Percentiles rank a stretch among this genome's conserved stretches.
Evolutionary conservation across 1,140 invertebrate genomes (phyloP).

Genomic region (Pseudomyrmex concolor): DNA sequence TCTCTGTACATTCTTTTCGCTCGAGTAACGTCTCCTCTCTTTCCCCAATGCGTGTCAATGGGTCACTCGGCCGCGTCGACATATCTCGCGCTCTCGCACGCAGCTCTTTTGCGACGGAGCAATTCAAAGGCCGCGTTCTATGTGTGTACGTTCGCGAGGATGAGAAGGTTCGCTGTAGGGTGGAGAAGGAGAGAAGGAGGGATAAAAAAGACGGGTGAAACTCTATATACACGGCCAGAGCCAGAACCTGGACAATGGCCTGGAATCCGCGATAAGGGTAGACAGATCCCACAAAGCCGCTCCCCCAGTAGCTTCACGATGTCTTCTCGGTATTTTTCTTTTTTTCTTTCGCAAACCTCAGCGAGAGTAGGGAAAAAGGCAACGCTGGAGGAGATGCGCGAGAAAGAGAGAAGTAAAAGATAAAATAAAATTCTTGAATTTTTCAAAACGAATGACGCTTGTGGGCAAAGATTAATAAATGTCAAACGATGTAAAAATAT

Average conservation of each 20-base stretch:
- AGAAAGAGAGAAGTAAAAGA: slow-evolving; percentile 7
- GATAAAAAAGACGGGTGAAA: slow-evolving; percentile 40
- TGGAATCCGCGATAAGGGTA: slow-evolving; percentile 83
- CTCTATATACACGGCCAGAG: slow-evolving; percentile 59
- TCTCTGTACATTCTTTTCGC: background rate
- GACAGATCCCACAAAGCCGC: slow-evolving; percentile 70
- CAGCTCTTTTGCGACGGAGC: background rate
- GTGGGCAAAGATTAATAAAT: too few relatives aligned
- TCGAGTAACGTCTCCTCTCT: slow-evolving; percentile 3
- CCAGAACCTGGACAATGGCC: slow-evolving; percentile 78
- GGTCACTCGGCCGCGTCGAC: slow-evolving; percentile 49
- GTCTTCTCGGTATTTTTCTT: background rate
- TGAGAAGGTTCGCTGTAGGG: background rate
- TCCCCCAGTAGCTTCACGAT: slow-evolving; percentile 16
- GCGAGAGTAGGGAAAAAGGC: slow-evolving; percentile 2
- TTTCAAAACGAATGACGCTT: background rate
- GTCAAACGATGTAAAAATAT: background rate
- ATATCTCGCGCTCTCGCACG: background rate
- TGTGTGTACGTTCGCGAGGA: background rate
- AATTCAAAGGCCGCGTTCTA: slow-evolving; percentile 18
- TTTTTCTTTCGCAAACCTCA: slow-evolving; percentile 45
- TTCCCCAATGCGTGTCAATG: slow-evolving; percentile 62
- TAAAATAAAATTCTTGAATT: slow-evolving; percentile 42
- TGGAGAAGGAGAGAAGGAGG: background rate
- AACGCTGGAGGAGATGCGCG: background rate